Conservation (phyloP, 2,113 vertebrate species). For the Scalopus aquaticus region DNA sequence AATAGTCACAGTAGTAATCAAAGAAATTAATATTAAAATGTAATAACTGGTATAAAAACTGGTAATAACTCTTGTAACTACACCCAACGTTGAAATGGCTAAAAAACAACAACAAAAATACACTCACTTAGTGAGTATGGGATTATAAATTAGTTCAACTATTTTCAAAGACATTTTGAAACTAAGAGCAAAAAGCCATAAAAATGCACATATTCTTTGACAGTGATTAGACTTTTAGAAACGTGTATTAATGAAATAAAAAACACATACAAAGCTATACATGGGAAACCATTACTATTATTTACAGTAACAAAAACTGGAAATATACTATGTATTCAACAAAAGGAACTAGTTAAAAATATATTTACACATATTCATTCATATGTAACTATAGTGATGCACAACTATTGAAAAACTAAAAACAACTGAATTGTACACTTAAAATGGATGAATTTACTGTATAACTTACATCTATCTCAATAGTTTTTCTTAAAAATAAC, state of each 20-base stretch:
- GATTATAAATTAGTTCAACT: not conserved
- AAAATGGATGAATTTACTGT: conserved; percentile 8
- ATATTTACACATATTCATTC: not conserved
- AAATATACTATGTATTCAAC: not conserved
- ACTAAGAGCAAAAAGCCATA: conserved; percentile 2
- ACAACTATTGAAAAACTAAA: not conserved
- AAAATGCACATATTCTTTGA: not conserved
- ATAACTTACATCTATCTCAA: conserved; percentile 16
- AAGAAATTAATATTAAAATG: conserved; percentile 56
- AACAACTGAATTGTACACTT: conserved; percentile 1
- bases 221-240: not conserved
- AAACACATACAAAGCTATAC: not conserved
- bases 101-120: not conserved
- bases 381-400: not conserved
- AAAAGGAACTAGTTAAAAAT: conserved; percentile 2
- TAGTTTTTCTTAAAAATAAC: conserved; percentile 22
- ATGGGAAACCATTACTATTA: not conserved
- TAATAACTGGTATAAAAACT: too few relatives aligned
- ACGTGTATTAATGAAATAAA: not conserved
- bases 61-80: conserved; percentile 21
- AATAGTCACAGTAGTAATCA: not conserved
- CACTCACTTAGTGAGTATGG: not conserved
- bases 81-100: not conserved
- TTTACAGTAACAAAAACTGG: not conserved
- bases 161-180: conserved; percentile 15